These are phyloP conservation scores for Notodonta dromedarius DNA, from an alignment of 2,888 invertebrate genomes.

Conservation along the genomic window DNA sequence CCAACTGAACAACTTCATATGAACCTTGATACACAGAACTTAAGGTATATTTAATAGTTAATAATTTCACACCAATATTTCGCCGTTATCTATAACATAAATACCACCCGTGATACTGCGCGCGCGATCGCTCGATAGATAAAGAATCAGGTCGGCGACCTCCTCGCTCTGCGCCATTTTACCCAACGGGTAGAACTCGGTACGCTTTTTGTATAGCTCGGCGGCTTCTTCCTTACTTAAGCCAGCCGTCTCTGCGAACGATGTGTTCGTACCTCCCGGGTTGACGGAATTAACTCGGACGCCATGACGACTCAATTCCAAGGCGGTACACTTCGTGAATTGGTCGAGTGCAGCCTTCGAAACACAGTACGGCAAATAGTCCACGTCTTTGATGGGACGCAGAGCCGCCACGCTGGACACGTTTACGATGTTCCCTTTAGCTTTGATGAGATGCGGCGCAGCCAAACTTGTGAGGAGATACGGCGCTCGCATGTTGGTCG, in stretches of 20 bases:
- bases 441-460: slow-evolving; percentile 90
- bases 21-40: too few relatives aligned
- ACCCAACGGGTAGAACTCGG: slow-evolving; percentile 93
- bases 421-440: slow-evolving; percentile 94
- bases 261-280: slow-evolving; percentile 95
- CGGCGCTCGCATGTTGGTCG: slow-evolving; percentile 91
- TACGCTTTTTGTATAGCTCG: slow-evolving; percentile 90
- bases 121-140: slow-evolving; percentile 93
- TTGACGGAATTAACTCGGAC: slow-evolving; percentile 95
- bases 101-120: slow-evolving; percentile 94
- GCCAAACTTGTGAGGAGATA: slow-evolving; percentile 92
- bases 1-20: too few relatives aligned
- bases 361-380: slow-evolving; percentile 93
- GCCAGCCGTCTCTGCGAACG: slow-evolving; percentile 86
- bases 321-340: slow-evolving; percentile 94
- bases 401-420: slow-evolving; percentile 95
- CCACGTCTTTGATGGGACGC: slow-evolving; percentile 83
- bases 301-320: slow-evolving; percentile 90
- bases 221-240: slow-evolving; percentile 83
- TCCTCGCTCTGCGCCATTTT: slow-evolving; percentile 92
- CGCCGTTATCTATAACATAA: slow-evolving; percentile 75
- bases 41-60: not conserved
- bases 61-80: slow-evolving; percentile 59
- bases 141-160: slow-evolving; percentile 94
- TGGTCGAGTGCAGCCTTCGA: slow-evolving; percentile 97